Base-by-base conservation (phyloP, 2,797 vertebrate genomes). In the Yasuhikotakia modesta region DNA sequence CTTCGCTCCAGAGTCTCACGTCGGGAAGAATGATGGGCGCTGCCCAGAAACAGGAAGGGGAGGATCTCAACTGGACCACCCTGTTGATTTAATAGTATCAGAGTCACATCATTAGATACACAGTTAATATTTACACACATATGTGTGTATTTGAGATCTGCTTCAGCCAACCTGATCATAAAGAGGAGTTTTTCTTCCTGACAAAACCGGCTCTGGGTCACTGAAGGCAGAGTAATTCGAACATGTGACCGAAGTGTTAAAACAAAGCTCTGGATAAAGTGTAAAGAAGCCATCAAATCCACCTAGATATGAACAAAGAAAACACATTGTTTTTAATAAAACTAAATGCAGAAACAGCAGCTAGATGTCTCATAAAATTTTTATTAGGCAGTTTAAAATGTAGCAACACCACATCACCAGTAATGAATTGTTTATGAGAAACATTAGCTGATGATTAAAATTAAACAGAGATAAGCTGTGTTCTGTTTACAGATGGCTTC, bases 11-110 rank as follows among this genome's bases (percentile, higher is more conserved):
- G 92, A 0, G 91, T 92, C 82, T 94, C 92, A 24, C 92, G 88
- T 83, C 93, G 91, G 0, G 94, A 94, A 0, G 95, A 95, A 83
- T 96, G 95, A 80, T 92, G 77, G 46, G 94, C 93, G 61, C 95
- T 96, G 79, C 95, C 95, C 86, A 96, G 76, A 79, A 92, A 96
- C 61, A 96, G 89, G 83, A 95, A 95, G 35, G 95, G 94, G 63
- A 96, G 86, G 84, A 96, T 91, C 89, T 96, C 95, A 83, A 96
- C 95, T 0, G 95, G 95, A 21, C 95, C 94, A 0, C 83, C 93
- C 95, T 96, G 87, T 2, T 53, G 52, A 55, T 52, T 2, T 48
- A 39, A 78, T 24, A 43, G 5, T 48, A n/a, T n/a, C n/a, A 71
- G 2, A 52, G 19, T 1, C 68, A 67, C 21, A 30, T n/a, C 7